Percentiles rank a stretch among this genome's conserved stretches.
Conservation (phyloP, 2,888 invertebrate genomes). For the Oasisia sp. region DNA sequence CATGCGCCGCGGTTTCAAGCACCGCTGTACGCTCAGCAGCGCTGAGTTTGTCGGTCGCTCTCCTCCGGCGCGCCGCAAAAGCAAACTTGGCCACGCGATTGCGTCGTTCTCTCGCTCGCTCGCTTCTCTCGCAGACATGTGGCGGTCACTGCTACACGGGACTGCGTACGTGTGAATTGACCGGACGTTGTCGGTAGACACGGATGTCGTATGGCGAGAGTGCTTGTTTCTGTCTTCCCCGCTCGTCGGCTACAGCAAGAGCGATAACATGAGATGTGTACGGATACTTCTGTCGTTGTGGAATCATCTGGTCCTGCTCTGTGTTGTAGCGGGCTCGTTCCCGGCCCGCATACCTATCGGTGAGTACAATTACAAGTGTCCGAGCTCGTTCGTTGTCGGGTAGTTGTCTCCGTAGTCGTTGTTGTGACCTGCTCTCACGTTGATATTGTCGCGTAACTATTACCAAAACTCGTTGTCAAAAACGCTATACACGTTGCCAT, state of each 20-base stretch:
- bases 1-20: neutral
- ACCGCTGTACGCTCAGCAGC: neutral
- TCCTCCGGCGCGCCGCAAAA: neutral
- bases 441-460: too few relatives aligned
- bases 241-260: neutral
- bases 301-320: neutral
- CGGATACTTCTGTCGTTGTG: neutral
- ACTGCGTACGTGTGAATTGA: neutral
- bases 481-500: too few relatives aligned
- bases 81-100: neutral
- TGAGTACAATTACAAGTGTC: neutral
- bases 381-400: neutral
- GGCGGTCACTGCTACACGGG: neutral
- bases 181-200: neutral
- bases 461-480: too few relatives aligned
- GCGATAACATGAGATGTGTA: slow-evolving; percentile 1
- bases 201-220: neutral
- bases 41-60: neutral
- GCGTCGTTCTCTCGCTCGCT: neutral
- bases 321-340: neutral
- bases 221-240: neutral
- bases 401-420: too few relatives aligned
- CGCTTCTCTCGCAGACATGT: neutral
- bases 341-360: neutral
- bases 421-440: too few relatives aligned